These are phyloP conservation scores for Edolisoma coerulescens DNA, from an alignment of 2,113 vertebrate genomes.

Conservation along the genomic window DNA sequence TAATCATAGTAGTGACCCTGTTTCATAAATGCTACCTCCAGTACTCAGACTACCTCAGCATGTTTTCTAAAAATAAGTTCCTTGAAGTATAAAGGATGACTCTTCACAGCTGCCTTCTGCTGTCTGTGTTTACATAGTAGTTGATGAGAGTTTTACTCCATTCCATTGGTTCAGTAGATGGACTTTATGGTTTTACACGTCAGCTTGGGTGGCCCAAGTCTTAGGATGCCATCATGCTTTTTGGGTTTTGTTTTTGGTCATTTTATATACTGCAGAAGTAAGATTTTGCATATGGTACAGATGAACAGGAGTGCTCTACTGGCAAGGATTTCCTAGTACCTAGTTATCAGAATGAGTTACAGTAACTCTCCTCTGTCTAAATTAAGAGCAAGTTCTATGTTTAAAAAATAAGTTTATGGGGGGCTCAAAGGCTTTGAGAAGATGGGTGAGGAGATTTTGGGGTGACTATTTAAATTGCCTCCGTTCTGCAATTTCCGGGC, in stretches of 20 bases:
- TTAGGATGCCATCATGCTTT: fast-evolving
- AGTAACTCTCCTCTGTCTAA: background rate
- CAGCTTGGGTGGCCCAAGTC: background rate
- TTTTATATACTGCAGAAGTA: background rate
- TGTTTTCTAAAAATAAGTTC: background rate
- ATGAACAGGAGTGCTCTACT: background rate
- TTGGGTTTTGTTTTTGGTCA: background rate
- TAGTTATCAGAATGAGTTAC: background rate
- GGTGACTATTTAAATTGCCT: background rate
- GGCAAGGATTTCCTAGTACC: background rate
- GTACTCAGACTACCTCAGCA: background rate
- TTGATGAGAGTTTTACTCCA: background rate
- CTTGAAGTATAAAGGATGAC: background rate
- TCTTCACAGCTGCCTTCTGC: background rate
- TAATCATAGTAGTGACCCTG: background rate
- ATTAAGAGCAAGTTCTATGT: background rate
- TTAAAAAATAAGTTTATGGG: background rate
- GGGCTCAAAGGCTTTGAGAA: background rate
- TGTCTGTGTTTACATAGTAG: background rate
- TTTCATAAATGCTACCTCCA: background rate
- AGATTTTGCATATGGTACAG: background rate
- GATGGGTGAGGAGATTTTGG: background rate
- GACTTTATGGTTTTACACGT: background rate
- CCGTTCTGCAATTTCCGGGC: background rate
- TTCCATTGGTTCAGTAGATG: background rate